A percentile compares a stretch with the other conserved stretches of the same genome.
These are phyloP conservation scores for Dynastes tityus DNA, from an alignment of 2,888 invertebrate genomes.

Conservation along the genomic window DNA sequence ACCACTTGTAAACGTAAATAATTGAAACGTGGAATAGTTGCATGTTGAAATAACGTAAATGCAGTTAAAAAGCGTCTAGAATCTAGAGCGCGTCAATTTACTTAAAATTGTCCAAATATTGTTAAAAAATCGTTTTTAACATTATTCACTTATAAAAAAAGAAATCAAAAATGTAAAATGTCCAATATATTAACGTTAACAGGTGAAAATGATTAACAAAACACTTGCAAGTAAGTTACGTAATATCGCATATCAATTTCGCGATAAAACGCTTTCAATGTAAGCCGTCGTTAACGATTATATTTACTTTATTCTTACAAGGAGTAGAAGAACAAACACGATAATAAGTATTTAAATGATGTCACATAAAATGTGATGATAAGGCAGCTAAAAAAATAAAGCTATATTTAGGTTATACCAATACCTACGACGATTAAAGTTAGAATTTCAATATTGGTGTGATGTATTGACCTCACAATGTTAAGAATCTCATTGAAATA, in stretches of 20 bases:
- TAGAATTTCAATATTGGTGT: background rate
- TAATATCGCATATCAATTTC: background rate
- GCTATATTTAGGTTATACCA: slow-evolving; percentile 11
- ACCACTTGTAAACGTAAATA: no score
- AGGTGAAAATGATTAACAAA: background rate
- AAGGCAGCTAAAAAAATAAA: slow-evolving; percentile 10
- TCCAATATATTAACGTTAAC: background rate
- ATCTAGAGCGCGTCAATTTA: no score
- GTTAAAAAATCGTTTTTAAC: no score
- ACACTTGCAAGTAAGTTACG: background rate
- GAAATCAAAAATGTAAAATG: background rate
- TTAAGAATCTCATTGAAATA: background rate
- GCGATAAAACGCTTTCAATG: slow-evolving; percentile 1
- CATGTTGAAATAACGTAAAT: no score
- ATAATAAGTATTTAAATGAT: slow-evolving; percentile 11
- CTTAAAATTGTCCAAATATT: no score
- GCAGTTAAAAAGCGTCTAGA: no score
- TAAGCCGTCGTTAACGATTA: background rate
- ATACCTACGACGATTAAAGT: background rate
- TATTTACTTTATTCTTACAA: slow-evolving; percentile 18
- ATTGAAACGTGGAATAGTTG: no score
- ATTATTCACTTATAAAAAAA: no score
- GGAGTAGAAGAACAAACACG: slow-evolving; percentile 8
- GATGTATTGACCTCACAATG: background rate
- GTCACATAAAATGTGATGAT: slow-evolving; percentile 2